Evolutionary conservation across 1,140 invertebrate species (phyloP).

Genomic region (Drosophila kepulauana): DNA sequence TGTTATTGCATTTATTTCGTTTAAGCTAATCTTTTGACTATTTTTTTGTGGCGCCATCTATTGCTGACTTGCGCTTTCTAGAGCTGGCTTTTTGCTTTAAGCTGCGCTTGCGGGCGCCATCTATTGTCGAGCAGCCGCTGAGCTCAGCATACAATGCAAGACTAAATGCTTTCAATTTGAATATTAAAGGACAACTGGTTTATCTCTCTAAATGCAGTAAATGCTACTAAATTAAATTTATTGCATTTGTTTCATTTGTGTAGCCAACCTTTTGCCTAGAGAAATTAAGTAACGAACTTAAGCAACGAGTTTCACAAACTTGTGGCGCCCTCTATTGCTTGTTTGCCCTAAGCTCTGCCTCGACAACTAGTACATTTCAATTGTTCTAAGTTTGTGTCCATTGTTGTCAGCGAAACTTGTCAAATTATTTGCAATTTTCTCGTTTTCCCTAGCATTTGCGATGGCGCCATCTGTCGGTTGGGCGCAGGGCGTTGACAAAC

Average conservation of each 20-base stretch:
- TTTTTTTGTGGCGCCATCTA: too few species aligned
- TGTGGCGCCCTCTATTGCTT: not conserved
- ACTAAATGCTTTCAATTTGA: not conserved
- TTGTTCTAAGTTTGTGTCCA: constrained; percentile 2
- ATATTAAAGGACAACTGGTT: not conserved
- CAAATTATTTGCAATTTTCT: constrained; percentile 7
- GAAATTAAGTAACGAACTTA: not conserved
- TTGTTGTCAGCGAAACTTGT: constrained; percentile 10
- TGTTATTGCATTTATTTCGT: too few species aligned
- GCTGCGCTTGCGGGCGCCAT: constrained; percentile 6
- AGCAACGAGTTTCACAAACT: not conserved
- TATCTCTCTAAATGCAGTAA: too few species aligned
- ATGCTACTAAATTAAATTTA: not conserved
- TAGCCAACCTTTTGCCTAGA: not conserved
- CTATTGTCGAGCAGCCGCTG: not conserved
- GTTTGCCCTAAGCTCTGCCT: not conserved
- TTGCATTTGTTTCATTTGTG: not conserved
- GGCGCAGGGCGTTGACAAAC: not conserved
- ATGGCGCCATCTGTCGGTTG: constrained; percentile 7
- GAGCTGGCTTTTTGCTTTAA: too few species aligned
- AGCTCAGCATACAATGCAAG: not conserved
- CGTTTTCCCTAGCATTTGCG: not conserved
- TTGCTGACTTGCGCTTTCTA: too few species aligned
- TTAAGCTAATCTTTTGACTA: too few species aligned
- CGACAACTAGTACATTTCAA: not conserved